These are phyloP conservation scores for Amiota mariae DNA, from an alignment of 2,888 invertebrate genomes.

Conservation along the genomic window DNA sequence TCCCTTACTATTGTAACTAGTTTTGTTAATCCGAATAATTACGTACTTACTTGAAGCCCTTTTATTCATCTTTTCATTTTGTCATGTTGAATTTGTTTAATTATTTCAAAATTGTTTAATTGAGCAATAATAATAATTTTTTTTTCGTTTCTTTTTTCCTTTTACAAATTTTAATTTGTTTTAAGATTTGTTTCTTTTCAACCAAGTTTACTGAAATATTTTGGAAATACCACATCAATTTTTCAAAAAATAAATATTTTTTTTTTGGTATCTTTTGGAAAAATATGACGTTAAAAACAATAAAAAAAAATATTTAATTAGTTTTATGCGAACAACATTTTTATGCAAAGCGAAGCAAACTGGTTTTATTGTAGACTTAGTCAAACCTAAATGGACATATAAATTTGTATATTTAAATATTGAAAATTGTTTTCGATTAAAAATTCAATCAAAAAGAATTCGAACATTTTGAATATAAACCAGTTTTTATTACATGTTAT, in stretches of 20 bases:
- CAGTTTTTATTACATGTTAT: too few species aligned
- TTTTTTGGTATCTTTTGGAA: not conserved
- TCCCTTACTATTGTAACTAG: not conserved
- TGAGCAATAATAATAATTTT: constrained; percentile 17
- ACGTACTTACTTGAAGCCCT: not conserved
- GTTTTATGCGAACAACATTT: not conserved
- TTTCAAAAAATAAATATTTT: not conserved
- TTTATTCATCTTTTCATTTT: constrained; percentile 3
- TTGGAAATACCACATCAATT: not conserved
- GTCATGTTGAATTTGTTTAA: constrained; percentile 7
- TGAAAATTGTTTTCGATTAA: too few species aligned
- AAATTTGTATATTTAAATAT: too few species aligned
- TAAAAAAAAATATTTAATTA: too few species aligned
- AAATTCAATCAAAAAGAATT: too few species aligned
- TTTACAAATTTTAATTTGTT: not conserved
- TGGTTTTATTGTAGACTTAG: constrained; percentile 6
- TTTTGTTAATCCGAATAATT: not conserved
- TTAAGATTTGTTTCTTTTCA: not conserved
- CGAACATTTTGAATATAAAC: too few species aligned
- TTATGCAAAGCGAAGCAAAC: constrained; percentile 15
- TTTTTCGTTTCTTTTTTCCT: not conserved
- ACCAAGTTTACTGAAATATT: constrained; percentile 5
- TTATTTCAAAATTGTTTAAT: constrained; percentile 19
- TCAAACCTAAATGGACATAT: too few species aligned
- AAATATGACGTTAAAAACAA: not conserved